phyloP scores from a whole-genome alignment of 2,113 vertebrate species.

The Mixornis gularis region DNA sequence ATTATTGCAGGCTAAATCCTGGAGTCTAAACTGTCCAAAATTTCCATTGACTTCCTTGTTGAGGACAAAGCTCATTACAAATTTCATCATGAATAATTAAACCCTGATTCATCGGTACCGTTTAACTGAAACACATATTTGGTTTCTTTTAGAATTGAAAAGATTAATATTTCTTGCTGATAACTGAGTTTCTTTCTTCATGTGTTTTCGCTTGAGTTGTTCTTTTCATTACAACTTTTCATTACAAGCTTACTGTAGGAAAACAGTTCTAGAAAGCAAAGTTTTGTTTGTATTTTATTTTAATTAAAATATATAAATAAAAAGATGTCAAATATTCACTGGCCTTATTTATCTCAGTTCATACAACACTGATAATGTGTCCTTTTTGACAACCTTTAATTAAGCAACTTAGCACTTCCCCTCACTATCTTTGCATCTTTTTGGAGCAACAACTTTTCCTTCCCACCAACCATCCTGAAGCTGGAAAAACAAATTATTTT shows the following conservation, averaged over 20 bases:
- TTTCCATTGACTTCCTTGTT: neutral
- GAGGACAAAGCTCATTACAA: neutral
- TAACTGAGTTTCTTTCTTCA: neutral
- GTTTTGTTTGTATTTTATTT: neutral
- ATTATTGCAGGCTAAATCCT: neutral
- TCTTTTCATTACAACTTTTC: neutral
- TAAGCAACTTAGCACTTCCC: neutral
- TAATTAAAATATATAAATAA: neutral
- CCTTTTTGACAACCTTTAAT: neutral
- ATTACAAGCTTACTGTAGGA: neutral
- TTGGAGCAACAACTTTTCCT: neutral
- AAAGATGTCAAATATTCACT: neutral
- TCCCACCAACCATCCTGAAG: neutral
- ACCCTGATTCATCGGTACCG: neutral
- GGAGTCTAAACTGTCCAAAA: neutral
- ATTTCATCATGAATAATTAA: neutral
- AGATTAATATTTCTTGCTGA: neutral
- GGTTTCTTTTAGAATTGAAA: neutral
- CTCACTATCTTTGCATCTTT: neutral
- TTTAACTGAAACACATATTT: neutral
- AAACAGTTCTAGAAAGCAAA: neutral
- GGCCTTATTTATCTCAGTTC: neutral
- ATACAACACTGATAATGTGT: neutral
- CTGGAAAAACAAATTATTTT: neutral
- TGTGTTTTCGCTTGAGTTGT: accelerated